Evolutionary conservation across 2,113 vertebrate genomes (phyloP), one percentile per base, ranked within the genome.

Genomic region (Nicator chloris): DNA sequence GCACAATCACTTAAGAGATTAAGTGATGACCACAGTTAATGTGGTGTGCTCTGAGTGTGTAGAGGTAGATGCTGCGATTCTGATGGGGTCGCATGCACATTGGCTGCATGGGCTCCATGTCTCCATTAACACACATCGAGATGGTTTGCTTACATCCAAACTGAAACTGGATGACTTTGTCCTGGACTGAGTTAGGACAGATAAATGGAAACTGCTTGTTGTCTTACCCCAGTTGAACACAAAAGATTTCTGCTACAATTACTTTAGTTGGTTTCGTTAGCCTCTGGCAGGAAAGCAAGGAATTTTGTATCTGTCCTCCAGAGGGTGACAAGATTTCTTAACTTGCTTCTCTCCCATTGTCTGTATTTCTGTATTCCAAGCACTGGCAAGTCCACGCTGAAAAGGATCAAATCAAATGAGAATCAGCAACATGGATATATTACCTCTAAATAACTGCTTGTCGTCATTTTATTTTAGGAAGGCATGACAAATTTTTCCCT

Each of bases 71-170:
- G 10, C 6, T 63, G 28, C 15, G 39, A 11, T 42, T 66, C 20
- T 1, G 0, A 51, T 0, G 0, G 73, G 23, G 39, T 75, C 33
- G 23, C 12, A 14, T 4, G 35, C 15, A 20, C 3, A 10, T 26
- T 75, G 39, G 8, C 33, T 59, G 9, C 0, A 0, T 54, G 33
- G 40, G 21, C 5, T 57, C 8, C 42, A 1, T 23, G 13, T 28
- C 51, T 75, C 10, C 22, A 7, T 30, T 56, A 50, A 40, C 0
- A 1, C 35, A 75, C 49, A 39, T 2, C 54, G 47, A 66, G 23
- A 30, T 45, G 5, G 2, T 9, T 82, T 80, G 18, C 24, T 77
- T 83, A 81, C 83, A 72, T 24, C 11, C 24, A 65, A 60, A 7
- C 16, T 72, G 18, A 56, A 83, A 68, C 2, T 35, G 59, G 11